Evolutionary conservation across 2,113 vertebrate species (phyloP), one percentile per base, ranked within the genome.

Genomic region (Gasterosteus nipponicus): DNA sequence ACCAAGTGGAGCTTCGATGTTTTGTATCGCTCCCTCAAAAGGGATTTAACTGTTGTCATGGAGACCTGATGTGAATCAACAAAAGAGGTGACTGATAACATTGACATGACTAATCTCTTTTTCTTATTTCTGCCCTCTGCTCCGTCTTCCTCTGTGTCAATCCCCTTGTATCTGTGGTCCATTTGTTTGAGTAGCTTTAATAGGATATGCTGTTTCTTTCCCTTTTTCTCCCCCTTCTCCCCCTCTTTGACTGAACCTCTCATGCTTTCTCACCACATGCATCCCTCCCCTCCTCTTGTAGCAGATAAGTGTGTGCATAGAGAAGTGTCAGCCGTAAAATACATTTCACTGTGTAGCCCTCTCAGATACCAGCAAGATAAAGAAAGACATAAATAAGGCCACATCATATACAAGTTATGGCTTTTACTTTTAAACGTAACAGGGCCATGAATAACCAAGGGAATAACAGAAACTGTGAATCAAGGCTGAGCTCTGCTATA

Each of bases 1-100:
- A 77, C 81, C 78, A 82, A 88, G 78, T 87, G 76, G 19, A 74
- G 87, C 78, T 77, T 44, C 86, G 60, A n/a, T 85, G 73, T 83
- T 78, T 87, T 78, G 76, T 84, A 57, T 84, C 16, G 44, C 87
- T 80, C 77, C 87, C 77, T 59, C 57, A 80, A 86, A 26, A 83
- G 82, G 80, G 89, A 89, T 88, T 85, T 87, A 87, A 86, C 81
- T 80, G 90, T 92, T 92, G 89, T 91, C 88, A 92, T 92, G 88
- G 86, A 73, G 79, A 90, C 89, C 78, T 59, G 78, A 89, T 90
- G 83, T 87, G 85, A 91, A 91, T 92, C 89, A 91, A 92, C 94
- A 94, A 94, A 95, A 95, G 92, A 95, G 93, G 93, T 92, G 90
- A 91, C 94, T 93, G 92, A 94, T 94, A 93, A 94, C 93, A 92